phyloP scores from a whole-genome alignment of 1,140 invertebrate genomes.

The Caerostris darwini region DNA sequence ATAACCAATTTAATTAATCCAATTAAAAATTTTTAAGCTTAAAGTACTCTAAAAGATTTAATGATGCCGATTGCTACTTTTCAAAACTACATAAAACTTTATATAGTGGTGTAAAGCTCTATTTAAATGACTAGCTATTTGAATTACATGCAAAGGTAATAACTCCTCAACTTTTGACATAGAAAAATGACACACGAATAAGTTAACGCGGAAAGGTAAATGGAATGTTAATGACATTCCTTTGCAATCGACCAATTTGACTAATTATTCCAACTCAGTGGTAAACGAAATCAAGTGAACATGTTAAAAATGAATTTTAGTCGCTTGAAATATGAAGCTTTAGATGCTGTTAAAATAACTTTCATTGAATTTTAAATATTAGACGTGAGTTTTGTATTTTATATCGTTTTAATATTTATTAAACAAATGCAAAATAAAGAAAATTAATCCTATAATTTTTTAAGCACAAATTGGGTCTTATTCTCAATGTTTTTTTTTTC shows the following conservation, averaged over 20 bases:
- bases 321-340: not conserved
- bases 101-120: not conserved
- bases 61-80: not conserved
- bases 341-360: too few species aligned
- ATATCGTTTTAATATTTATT: too few species aligned
- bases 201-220: slow-evolving; percentile 18
- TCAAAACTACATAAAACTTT: not conserved
- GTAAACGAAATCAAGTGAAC: slow-evolving; percentile 16
- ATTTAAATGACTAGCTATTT: not conserved
- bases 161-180: not conserved
- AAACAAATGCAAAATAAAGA: too few species aligned
- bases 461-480: too few species aligned
- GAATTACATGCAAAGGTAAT: not conserved
- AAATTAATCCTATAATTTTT: too few species aligned
- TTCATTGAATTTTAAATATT: too few species aligned
- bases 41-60: not conserved
- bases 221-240: slow-evolving; percentile 52
- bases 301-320: not conserved
- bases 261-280: slow-evolving; percentile 43
- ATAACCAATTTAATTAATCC: not conserved
- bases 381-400: too few species aligned
- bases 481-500: too few species aligned
- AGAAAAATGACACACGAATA: slow-evolving; percentile 33
- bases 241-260: slow-evolving; percentile 55
- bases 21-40: not conserved